phyloP scores from a whole-genome alignment of 2,888 invertebrate genomes.

The Sussaba pulchella region DNA sequence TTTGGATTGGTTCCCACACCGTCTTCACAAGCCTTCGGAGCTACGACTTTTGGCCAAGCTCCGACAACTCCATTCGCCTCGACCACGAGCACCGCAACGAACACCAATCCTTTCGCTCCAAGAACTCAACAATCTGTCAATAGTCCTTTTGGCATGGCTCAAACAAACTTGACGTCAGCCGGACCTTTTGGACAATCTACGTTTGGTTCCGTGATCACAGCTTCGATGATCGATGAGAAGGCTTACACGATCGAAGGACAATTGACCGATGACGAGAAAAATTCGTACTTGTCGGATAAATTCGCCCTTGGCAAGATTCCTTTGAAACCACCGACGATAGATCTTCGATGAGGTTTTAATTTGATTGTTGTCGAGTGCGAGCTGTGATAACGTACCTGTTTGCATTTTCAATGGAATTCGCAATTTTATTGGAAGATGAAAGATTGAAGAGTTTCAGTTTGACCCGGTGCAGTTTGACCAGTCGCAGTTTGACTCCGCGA shows the following conservation, averaged over 20 bases:
- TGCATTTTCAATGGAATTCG: conserved; percentile 7
- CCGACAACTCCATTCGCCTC: conserved; percentile 61
- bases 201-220: conserved; percentile 64
- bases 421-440: conserved; percentile 5
- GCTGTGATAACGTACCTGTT: conserved; percentile 56
- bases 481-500: too few relatives aligned
- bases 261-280: conserved; percentile 81
- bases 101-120: conserved; percentile 67
- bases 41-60: conserved; percentile 41
- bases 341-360: conserved; percentile 72
- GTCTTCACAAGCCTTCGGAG: conserved; percentile 49
- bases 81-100: conserved; percentile 54
- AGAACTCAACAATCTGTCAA: conserved; percentile 58
- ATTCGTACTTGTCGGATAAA: conserved; percentile 73
- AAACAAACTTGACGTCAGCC: conserved; percentile 60
- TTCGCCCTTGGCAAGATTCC: conserved; percentile 80
- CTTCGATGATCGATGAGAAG: conserved; percentile 74
- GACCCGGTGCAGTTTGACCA: too few relatives aligned
- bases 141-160: conserved; percentile 63
- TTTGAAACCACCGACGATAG: conserved; percentile 79
- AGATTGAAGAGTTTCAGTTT: too few relatives aligned
- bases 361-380: conserved; percentile 20
- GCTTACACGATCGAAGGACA: conserved; percentile 74
- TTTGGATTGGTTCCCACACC: conserved; percentile 36
- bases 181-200: conserved; percentile 70